Percentiles rank a stretch among this genome's conserved stretches.
These are phyloP conservation scores for Oreotrochilus melanogaster DNA, from an alignment of 2,113 vertebrate species.

Conservation along the genomic window DNA sequence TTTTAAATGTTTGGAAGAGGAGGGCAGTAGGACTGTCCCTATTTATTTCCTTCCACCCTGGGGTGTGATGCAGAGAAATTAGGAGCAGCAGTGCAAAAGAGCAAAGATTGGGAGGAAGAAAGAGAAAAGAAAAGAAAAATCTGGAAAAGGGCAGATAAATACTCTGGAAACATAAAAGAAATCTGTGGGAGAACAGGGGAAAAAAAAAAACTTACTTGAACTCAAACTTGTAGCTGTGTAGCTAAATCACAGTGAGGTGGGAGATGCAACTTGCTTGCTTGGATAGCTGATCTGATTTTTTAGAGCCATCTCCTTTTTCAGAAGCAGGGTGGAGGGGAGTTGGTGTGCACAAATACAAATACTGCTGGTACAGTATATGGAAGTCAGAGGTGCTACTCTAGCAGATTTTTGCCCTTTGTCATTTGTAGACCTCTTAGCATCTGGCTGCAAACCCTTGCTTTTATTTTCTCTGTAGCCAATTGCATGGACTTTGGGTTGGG, in stretches of 20 bases:
- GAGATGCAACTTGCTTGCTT: background rate
- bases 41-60: background rate
- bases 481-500: background rate
- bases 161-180: background rate
- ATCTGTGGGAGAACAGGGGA: background rate
- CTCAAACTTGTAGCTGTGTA: background rate
- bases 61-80: background rate
- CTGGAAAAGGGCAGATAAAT: no score
- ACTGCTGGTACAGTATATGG: background rate
- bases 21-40: background rate
- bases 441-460: background rate
- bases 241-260: background rate
- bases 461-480: background rate
- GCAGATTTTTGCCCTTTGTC: background rate
- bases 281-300: background rate
- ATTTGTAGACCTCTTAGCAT: background rate
- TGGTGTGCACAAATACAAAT: background rate
- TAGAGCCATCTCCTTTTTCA: background rate
- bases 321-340: background rate
- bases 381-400: background rate
- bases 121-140: background rate
- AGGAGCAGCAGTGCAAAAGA: background rate
- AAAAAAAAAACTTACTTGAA: background rate
- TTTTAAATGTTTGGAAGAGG: background rate
- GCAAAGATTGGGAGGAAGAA: background rate